Evolutionary conservation across 2,888 invertebrate genomes (phyloP).

Genomic region (Odontomyia ornata): DNA sequence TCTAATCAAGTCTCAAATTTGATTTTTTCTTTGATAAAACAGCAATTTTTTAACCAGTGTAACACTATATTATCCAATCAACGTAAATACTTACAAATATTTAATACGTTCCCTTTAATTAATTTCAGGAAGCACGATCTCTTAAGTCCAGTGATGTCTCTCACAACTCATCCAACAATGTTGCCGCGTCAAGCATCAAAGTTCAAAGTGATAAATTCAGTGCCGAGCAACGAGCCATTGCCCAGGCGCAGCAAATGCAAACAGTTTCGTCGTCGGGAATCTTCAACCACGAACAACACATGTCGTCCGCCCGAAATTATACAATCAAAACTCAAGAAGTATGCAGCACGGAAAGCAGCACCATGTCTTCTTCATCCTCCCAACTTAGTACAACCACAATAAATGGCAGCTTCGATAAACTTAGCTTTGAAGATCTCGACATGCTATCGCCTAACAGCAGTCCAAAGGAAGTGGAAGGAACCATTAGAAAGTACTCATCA

Average conservation of each 20-base stretch:
- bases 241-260: constrained; percentile 80
- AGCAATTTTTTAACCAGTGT: too few species aligned
- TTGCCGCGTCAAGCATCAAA: constrained; percentile 84
- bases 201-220: constrained; percentile 87
- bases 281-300: constrained; percentile 79
- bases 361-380: constrained; percentile 67
- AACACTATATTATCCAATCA: too few species aligned
- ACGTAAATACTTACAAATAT: too few species aligned
- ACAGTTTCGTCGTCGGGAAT: constrained; percentile 82
- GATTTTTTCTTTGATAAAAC: too few species aligned
- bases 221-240: constrained; percentile 77
- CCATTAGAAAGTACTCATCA: constrained; percentile 82
- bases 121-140: constrained; percentile 80
- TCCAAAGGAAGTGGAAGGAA: constrained; percentile 80
- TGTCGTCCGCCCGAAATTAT: constrained; percentile 80
- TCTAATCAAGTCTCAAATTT: too few species aligned
- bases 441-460: constrained; percentile 77
- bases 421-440: constrained; percentile 84
- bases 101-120: too few species aligned
- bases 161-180: constrained; percentile 86
- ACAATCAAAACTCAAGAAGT: constrained; percentile 80
- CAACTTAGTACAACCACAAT: constrained; percentile 74
- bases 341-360: constrained; percentile 70
- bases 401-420: constrained; percentile 72
- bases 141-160: constrained; percentile 84